Conservation (phyloP, 2,888 invertebrate species). For the Uloborus plumipes region DNA sequence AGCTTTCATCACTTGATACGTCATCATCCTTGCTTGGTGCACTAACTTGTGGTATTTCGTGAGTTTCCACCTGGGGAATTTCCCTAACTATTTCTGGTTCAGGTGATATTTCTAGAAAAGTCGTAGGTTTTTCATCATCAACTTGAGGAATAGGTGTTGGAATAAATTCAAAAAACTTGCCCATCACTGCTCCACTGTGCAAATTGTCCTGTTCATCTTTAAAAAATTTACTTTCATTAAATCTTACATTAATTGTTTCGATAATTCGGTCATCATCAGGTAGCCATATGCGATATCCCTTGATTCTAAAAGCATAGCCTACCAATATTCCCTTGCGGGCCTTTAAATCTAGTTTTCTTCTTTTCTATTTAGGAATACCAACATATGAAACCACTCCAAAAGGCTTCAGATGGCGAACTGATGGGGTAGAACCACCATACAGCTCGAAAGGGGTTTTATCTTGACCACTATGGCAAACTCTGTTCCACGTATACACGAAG, state of each 20-base stretch:
- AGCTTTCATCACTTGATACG: no score
- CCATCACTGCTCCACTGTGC: no score
- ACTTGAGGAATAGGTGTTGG: no score
- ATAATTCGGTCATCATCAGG: slow-evolving; percentile 5
- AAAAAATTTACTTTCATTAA: neutral
- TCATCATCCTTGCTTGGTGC: no score
- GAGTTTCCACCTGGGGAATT: neutral
- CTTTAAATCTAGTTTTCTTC: neutral
- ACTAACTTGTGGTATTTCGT: neutral
- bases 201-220: no score
- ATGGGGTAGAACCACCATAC: neutral
- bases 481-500: neutral
- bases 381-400: slow-evolving; percentile 1
- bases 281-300: slow-evolving; percentile 4
- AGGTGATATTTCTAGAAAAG: no score
- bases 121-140: neutral
- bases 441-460: slow-evolving; percentile 3
- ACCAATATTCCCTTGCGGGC: neutral
- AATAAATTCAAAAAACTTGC: no score
- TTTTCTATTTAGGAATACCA: slow-evolving; percentile 3
- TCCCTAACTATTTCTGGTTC: neutral
- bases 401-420: neutral
- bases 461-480: neutral
- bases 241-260: slow-evolving; percentile 4
- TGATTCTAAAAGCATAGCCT: neutral